Conservation (phyloP, 2,797 vertebrate genomes). For the Parambassis ranga region DNA sequence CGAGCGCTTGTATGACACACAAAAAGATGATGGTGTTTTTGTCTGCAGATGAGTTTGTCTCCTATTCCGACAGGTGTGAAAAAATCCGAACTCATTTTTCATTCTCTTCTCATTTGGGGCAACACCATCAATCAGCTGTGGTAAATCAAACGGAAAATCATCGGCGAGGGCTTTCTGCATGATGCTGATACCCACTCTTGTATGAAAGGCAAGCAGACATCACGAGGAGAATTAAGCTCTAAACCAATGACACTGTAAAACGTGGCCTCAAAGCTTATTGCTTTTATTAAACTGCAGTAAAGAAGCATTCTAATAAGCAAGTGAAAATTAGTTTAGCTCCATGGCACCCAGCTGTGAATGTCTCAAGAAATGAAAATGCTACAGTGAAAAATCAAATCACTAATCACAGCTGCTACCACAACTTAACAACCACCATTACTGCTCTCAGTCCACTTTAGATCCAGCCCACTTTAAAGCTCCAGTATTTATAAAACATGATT, state of each 20-base stretch:
- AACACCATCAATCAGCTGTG: constrained; percentile 58
- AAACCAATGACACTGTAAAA: constrained; percentile 35
- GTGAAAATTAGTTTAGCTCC: constrained; percentile 29
- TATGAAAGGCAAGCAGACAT: constrained; percentile 46
- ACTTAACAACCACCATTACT: background rate
- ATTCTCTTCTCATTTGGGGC: constrained; percentile 41
- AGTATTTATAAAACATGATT: background rate
- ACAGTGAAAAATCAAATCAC: constrained; percentile 38
- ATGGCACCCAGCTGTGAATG: constrained; percentile 27
- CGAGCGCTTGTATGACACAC: constrained; percentile 5
- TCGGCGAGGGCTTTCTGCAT: constrained; percentile 22
- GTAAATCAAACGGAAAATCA: constrained; percentile 63
- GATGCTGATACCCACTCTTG: constrained; percentile 34
- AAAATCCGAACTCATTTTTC: constrained; percentile 41
- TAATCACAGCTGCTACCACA: constrained; percentile 19
- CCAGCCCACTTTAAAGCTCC: background rate
- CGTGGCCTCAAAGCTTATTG: constrained; percentile 30
- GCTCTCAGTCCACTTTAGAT: background rate
- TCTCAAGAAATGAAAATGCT: constrained; percentile 38
- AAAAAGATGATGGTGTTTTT: constrained; percentile 22
- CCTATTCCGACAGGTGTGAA: background rate
- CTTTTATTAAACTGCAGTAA: constrained; percentile 44
- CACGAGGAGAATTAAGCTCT: constrained; percentile 35
- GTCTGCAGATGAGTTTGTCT: constrained; percentile 12
- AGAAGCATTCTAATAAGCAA: constrained; percentile 52